A percentile compares a stretch with the other conserved stretches of the same genome.
Evolutionary conservation across 2,797 vertebrate species (phyloP).

Genomic region (Rhinichthys osculus): DNA sequence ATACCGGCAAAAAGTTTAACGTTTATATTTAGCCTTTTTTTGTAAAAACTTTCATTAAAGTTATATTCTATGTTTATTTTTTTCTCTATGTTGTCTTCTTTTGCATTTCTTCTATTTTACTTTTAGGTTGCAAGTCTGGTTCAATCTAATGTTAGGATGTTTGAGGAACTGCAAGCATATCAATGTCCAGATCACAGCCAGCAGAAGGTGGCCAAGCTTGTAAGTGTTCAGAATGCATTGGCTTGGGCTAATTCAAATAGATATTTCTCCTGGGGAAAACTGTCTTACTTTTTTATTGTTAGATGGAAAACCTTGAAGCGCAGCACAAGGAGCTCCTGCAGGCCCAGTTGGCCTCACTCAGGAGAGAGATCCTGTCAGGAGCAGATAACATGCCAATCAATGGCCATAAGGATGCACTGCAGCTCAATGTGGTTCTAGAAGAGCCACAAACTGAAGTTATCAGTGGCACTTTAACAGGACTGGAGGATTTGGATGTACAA

Average conservation of each 20-base stretch:
- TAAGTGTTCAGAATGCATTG: slow-evolving; percentile 44
- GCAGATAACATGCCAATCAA: slow-evolving; percentile 40
- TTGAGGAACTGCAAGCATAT: slow-evolving; percentile 64
- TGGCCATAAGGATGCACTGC: slow-evolving; percentile 50
- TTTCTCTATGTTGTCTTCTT: background rate
- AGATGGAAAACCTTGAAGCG: slow-evolving; percentile 61
- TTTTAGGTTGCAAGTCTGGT: slow-evolving; percentile 60
- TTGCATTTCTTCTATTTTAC: background rate
- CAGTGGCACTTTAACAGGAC: slow-evolving; percentile 42
- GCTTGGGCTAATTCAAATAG: background rate
- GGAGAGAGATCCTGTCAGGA: slow-evolving; percentile 57
- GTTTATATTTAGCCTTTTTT: background rate
- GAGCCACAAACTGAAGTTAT: slow-evolving; percentile 36
- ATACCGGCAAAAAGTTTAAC: background rate
- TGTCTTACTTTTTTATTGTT: background rate
- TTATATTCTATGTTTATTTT: background rate
- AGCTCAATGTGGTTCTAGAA: slow-evolving; percentile 44
- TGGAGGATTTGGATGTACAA: slow-evolving; percentile 58
- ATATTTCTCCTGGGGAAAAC: background rate
- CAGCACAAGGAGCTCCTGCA: slow-evolving; percentile 62
- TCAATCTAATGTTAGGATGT: slow-evolving; percentile 62
- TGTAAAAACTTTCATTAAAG: background rate
- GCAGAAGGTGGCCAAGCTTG: slow-evolving; percentile 65
- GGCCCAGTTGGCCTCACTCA: slow-evolving; percentile 58
- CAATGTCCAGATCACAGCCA: slow-evolving; percentile 59